Conservation (phyloP, 2,113 vertebrate genomes). For the Xiphophorus maculatus region DNA sequence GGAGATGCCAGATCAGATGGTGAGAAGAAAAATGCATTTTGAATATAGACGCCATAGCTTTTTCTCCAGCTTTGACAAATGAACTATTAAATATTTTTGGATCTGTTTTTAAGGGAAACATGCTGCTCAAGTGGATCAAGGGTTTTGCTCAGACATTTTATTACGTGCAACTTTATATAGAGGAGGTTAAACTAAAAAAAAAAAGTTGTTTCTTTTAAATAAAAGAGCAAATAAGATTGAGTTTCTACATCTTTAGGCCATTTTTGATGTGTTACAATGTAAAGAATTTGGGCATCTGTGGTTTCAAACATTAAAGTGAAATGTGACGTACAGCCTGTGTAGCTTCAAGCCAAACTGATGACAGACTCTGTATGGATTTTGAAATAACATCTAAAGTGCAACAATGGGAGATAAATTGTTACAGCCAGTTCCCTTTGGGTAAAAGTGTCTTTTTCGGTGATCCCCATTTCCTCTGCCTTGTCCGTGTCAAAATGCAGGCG, state of each 20-base stretch:
- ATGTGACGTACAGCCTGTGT: neutral
- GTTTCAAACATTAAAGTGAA: neutral
- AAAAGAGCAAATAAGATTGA: too few relatives aligned
- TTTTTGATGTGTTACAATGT: too few relatives aligned
- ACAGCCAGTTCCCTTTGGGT: neutral
- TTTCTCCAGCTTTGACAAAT: neutral
- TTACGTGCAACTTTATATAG: neutral
- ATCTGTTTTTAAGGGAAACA: neutral
- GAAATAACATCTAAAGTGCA: neutral
- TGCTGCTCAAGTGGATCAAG: neutral
- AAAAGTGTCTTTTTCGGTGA: neutral
- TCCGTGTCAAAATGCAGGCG: conserved; percentile 14
- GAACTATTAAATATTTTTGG: neutral
- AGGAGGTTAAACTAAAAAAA: neutral
- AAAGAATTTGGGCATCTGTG: neutral
- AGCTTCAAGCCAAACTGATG: conserved; percentile 20
- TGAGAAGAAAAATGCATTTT: neutral
- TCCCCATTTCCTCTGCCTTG: conserved; percentile 6
- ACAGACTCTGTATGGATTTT: conserved; percentile 5
- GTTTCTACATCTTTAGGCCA: too few relatives aligned
- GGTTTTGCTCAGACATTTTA: neutral
- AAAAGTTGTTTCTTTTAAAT: too few relatives aligned
- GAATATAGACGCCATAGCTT: neutral
- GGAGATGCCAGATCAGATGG: neutral
- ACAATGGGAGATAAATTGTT: conserved; percentile 2